Evolutionary conservation across 2,113 vertebrate genomes (phyloP).

Genomic region (Brevimyrus niger): DNA sequence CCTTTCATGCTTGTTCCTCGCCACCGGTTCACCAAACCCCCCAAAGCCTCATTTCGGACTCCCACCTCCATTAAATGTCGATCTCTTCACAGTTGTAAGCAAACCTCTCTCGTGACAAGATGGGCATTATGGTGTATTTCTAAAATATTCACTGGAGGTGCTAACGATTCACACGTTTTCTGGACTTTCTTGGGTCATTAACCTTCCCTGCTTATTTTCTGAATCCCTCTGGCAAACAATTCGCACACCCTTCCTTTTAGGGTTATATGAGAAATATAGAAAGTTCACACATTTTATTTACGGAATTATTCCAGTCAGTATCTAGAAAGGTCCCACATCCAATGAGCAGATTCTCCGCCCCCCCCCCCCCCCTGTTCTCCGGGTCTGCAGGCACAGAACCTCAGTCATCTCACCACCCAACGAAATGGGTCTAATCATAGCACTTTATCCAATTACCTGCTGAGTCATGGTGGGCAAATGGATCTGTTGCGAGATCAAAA

Average conservation of each 20-base stretch:
- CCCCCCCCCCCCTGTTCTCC: background rate
- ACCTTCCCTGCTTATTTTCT: background rate
- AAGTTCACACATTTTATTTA: background rate
- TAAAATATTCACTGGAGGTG: background rate
- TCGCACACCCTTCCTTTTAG: background rate
- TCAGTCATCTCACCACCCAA: background rate
- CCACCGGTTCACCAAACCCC: background rate
- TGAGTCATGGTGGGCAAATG: background rate
- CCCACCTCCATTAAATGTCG: background rate
- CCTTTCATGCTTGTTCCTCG: background rate
- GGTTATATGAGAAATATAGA: background rate
- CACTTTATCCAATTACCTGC: background rate
- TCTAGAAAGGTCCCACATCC: background rate
- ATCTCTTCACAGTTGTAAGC: background rate
- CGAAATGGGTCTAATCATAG: background rate
- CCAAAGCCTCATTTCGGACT: background rate
- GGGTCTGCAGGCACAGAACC: background rate
- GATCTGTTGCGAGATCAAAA: background rate
- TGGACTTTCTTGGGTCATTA: background rate
- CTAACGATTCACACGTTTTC: background rate
- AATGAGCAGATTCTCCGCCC: background rate
- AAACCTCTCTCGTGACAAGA: background rate
- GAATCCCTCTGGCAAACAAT: background rate
- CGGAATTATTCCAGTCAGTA: background rate
- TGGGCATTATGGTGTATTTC: background rate